Conservation (phyloP, 2,888 invertebrate species). For the Drosophila kanekoi region DNA sequence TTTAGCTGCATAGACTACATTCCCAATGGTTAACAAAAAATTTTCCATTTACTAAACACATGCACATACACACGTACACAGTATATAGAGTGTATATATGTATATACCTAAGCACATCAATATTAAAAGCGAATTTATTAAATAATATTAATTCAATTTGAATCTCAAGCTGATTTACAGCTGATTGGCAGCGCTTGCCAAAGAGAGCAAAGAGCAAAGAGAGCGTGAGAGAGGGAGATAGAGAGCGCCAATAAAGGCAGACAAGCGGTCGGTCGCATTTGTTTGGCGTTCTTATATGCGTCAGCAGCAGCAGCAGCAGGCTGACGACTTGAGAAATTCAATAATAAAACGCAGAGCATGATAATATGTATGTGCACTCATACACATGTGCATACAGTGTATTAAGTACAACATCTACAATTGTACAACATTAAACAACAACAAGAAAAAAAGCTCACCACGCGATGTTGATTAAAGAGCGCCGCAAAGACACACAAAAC, state of each 20-base stretch:
- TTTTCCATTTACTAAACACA: slow-evolving; percentile 43
- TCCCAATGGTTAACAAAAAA: slow-evolving; percentile 21
- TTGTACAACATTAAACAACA: slow-evolving; percentile 34
- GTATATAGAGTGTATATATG: slow-evolving; percentile 1
- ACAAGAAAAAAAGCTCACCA: slow-evolving; percentile 60
- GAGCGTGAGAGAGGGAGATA: slow-evolving; percentile 14
- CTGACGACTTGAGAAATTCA: slow-evolving; percentile 66
- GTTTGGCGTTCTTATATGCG: slow-evolving; percentile 67
- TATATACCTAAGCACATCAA: slow-evolving; percentile 36
- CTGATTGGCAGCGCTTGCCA: slow-evolving; percentile 54
- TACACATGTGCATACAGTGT: slow-evolving; percentile 4
- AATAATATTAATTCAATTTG: slow-evolving; percentile 66
- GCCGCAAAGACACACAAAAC: slow-evolving; percentile 49
- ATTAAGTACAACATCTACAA: slow-evolving; percentile 39
- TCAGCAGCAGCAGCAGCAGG: slow-evolving; percentile 42
- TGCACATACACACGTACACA: neutral
- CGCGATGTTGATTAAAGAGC: slow-evolving; percentile 62
- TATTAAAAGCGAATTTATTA: slow-evolving; percentile 61
- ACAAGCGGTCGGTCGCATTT: slow-evolving; percentile 42
- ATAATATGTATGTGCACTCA: slow-evolving; percentile 50
- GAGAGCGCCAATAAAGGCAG: slow-evolving; percentile 19
- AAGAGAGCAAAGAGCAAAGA: slow-evolving; percentile 10
- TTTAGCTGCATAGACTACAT: slow-evolving; percentile 33
- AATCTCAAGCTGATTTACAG: slow-evolving; percentile 56
- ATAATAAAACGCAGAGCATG: slow-evolving; percentile 69